These are phyloP conservation scores for Poecilus cupreus DNA, from an alignment of 2,888 invertebrate genomes.

Conservation along the genomic window DNA sequence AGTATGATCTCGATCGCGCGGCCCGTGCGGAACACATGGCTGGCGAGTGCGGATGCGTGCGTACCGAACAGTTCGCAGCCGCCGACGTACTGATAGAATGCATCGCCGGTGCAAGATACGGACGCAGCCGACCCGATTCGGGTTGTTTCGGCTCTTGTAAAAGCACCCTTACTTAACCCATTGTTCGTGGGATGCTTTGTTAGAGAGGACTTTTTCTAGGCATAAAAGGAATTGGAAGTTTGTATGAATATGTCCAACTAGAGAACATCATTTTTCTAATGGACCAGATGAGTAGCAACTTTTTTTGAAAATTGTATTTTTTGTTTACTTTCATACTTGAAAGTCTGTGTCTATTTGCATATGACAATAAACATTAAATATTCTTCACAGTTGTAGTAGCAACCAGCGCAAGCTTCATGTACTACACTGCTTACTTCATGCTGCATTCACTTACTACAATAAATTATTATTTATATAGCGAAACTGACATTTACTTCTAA, in stretches of 20 bases:
- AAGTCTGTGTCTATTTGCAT: too few species aligned
- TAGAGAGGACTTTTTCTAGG: constrained; percentile 19
- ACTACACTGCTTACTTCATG: too few species aligned
- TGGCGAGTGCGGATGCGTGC: neutral
- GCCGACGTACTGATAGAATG: constrained; percentile 47
- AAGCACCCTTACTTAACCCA: constrained; percentile 48
- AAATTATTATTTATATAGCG: too few species aligned
- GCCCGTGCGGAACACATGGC: constrained; percentile 19
- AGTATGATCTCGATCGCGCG: neutral
- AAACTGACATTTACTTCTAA: too few species aligned
- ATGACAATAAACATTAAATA: too few species aligned
- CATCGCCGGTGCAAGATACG: constrained; percentile 32
- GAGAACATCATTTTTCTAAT: constrained; percentile 55
- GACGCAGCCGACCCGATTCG: constrained; percentile 5
- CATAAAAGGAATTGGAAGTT: neutral
- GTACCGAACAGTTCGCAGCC: constrained; percentile 10
- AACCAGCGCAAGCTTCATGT: too few species aligned
- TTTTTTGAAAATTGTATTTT: neutral
- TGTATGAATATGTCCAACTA: constrained; percentile 37
- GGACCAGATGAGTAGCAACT: constrained; percentile 25
- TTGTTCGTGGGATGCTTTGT: constrained; percentile 57
- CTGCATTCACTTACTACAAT: too few species aligned
- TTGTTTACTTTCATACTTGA: neutral
- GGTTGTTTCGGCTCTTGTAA: constrained; percentile 9
- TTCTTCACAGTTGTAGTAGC: too few species aligned